These are phyloP conservation scores for Spisula subtruncata DNA, from an alignment of 2,888 invertebrate species.

Conservation along the genomic window DNA sequence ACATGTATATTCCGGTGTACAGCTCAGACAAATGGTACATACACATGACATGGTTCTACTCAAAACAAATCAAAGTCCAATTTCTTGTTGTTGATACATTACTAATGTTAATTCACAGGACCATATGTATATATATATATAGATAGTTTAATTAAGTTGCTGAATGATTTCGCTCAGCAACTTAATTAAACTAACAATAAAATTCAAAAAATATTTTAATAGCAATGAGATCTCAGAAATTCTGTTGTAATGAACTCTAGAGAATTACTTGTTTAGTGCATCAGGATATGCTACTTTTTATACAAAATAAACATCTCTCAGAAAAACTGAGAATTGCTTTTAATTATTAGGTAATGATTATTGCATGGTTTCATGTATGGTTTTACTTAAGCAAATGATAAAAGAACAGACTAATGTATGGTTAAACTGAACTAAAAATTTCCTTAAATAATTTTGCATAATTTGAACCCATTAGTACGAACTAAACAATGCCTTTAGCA, in stretches of 20 bases:
- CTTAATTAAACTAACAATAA: not conserved
- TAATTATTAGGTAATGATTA: not conserved
- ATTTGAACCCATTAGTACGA: not conserved
- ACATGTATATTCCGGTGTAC: not conserved
- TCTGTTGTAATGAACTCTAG: too few species aligned
- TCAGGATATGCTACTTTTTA: too few species aligned
- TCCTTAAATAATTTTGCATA: not conserved
- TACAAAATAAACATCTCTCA: not conserved
- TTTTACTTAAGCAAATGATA: not conserved
- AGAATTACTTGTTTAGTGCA: too few species aligned
- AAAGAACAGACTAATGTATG: too few species aligned
- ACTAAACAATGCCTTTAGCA: not conserved
- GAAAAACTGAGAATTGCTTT: not conserved
- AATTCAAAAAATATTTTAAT: too few species aligned
- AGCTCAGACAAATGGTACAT: not conserved
- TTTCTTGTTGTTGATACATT: not conserved
- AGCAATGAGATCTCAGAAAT: too few species aligned
- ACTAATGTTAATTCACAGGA: not conserved
- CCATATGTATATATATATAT: too few species aligned
- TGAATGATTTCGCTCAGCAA: not conserved
- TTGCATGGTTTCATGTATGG: not conserved
- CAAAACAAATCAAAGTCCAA: not conserved
- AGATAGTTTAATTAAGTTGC: too few species aligned
- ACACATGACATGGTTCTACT: not conserved
- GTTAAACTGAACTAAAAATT: not conserved